Conservation (phyloP, 2,797 vertebrate species). For the Heteromormyrus szaboi region DNA sequence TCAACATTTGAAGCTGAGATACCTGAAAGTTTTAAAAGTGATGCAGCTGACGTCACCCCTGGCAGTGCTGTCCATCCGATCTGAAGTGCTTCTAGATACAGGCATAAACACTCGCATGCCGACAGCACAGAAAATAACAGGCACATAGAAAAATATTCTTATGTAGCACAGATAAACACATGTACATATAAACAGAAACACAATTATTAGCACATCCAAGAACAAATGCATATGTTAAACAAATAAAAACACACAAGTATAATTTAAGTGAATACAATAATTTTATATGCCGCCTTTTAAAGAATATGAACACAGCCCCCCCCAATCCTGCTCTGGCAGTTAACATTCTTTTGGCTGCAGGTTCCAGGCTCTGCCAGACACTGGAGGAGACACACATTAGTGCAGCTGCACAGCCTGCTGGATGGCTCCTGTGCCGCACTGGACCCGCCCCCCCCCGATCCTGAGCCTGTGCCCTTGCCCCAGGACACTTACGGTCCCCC, state of each 20-base stretch:
- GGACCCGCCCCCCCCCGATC: slow-evolving; percentile 31
- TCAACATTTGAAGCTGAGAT: neutral
- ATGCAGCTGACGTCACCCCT: neutral
- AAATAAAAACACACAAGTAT: neutral
- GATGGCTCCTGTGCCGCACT: slow-evolving; percentile 35
- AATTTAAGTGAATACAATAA: neutral
- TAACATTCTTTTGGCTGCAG: slow-evolving; percentile 34
- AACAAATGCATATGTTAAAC: neutral
- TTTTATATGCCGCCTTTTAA: neutral
- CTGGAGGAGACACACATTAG: slow-evolving; percentile 52
- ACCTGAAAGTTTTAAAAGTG: neutral
- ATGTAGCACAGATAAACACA: neutral
- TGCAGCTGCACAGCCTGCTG: slow-evolving; percentile 34
- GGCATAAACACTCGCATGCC: neutral
- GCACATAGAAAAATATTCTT: neutral
- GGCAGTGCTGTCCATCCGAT: neutral
- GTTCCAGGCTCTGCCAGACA: slow-evolving; percentile 42
- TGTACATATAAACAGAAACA: neutral
- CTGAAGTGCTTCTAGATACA: neutral
- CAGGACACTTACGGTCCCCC: slow-evolving; percentile 37
- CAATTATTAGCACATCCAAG: neutral
- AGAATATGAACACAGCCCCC: neutral
- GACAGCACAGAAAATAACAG: neutral
- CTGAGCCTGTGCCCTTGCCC: slow-evolving; percentile 37
- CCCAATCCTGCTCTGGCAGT: neutral